Percentiles rank a stretch among this genome's conserved stretches.
These are phyloP conservation scores for Melanerpes aurifrons DNA, from an alignment of 2,113 vertebrate genomes.

Conservation along the genomic window DNA sequence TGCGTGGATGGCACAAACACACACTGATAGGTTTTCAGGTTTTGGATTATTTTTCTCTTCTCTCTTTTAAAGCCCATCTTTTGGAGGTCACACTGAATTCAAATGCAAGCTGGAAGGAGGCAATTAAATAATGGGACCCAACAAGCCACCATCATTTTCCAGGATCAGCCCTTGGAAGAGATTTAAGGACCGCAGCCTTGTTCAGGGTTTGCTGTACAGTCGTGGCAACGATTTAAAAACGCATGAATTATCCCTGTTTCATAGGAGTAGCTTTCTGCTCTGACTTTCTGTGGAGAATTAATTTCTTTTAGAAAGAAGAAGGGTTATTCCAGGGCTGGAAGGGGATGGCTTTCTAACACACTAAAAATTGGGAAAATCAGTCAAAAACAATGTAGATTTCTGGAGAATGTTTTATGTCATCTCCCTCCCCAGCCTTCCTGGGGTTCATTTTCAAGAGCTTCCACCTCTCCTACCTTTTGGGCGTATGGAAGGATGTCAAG, in stretches of 20 bases:
- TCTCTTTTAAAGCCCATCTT: not conserved
- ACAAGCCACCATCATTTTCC: slow-evolving; percentile 2
- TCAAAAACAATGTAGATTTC: not conserved
- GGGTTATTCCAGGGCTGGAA: not conserved
- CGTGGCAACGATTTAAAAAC: not conserved
- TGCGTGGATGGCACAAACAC: not conserved
- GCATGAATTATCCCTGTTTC: fast-evolving
- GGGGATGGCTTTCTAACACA: not conserved
- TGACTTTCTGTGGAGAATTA: not conserved
- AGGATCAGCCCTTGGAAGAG: slow-evolving; percentile 6
- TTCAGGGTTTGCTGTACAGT: not conserved
- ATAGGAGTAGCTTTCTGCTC: not conserved
- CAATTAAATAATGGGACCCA: slow-evolving; percentile 29
- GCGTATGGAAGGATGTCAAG: slow-evolving; percentile 36
- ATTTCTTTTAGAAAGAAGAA: not conserved
- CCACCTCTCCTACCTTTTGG: slow-evolving; percentile 46
- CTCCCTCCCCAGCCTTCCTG: slow-evolving; percentile 33
- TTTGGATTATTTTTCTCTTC: not conserved
- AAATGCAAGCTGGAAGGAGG: not conserved
- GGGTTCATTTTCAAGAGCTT: slow-evolving; percentile 9
- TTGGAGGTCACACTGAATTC: not conserved
- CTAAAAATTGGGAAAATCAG: not conserved
- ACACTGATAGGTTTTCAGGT: not conserved
- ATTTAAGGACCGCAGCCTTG: not conserved
- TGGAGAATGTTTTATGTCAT: not conserved